phyloP scores from a whole-genome alignment of 2,113 vertebrate species.

The Rhynchomys soricoides region DNA sequence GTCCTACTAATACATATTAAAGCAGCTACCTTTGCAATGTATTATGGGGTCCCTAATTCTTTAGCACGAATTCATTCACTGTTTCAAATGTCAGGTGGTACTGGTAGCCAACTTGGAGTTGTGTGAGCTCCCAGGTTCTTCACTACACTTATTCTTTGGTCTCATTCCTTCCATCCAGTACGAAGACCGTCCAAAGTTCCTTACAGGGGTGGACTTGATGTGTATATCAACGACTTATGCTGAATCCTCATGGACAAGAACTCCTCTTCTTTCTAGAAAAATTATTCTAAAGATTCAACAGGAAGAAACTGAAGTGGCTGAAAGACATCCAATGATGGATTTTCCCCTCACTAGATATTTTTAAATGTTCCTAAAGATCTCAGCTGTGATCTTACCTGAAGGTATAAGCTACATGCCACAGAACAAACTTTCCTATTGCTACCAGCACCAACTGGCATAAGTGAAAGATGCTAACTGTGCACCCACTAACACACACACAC shows the following conservation, averaged over 20 bases:
- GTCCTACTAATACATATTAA: background rate
- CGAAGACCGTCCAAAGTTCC: background rate
- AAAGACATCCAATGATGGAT: background rate
- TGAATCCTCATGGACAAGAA: background rate
- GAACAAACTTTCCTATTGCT: slow-evolving; percentile 9
- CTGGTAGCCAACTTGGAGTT: background rate
- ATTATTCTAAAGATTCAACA: background rate
- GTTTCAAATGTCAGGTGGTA: background rate
- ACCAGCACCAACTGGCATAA: background rate
- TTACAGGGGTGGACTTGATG: background rate
- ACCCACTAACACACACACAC: too few species aligned
- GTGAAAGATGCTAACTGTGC: background rate
- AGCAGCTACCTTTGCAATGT: background rate
- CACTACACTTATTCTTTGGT: background rate
- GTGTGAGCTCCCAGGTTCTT: background rate
- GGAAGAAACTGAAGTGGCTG: slow-evolving; percentile 5
- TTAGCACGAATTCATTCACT: background rate
- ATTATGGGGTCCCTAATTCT: background rate
- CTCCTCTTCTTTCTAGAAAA: background rate
- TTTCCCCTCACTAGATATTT: background rate
- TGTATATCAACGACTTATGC: background rate
- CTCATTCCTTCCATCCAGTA: background rate
- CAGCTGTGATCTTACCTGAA: background rate
- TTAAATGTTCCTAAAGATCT: background rate
- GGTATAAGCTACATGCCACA: background rate